These are phyloP conservation scores for Entomyzon cyanotis DNA, from an alignment of 2,113 vertebrate species.

Conservation along the genomic window DNA sequence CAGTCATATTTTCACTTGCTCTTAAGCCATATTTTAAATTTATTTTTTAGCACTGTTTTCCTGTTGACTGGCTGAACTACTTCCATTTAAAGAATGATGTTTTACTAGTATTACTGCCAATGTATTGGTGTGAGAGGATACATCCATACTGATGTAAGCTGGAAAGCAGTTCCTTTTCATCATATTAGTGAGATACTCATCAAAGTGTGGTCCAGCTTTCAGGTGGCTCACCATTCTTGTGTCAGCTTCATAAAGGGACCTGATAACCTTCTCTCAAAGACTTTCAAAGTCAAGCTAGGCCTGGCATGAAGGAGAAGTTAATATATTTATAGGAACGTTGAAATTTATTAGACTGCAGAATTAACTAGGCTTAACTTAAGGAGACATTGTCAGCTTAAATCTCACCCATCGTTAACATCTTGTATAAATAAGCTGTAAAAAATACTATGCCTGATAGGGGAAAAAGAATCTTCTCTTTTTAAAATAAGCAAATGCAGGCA, in stretches of 20 bases:
- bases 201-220: neutral
- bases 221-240: neutral
- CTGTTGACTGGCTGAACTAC: neutral
- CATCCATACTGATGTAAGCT: neutral
- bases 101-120: neutral
- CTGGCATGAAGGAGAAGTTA: neutral
- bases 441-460: neutral
- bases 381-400: constrained; percentile 25
- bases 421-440: constrained; percentile 35
- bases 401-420: neutral
- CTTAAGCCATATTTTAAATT: neutral
- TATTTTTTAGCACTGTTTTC: neutral
- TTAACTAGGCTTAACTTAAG: constrained; percentile 22
- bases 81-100: neutral
- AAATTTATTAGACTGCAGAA: constrained; percentile 27
- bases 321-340: neutral
- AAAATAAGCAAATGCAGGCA: neutral
- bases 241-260: neutral
- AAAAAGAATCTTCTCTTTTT: neutral
- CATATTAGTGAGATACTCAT: neutral
- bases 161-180: neutral
- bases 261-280: neutral
- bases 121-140: neutral
- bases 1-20: neutral
- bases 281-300: neutral